Percentiles rank a stretch among this genome's conserved stretches.
These are phyloP conservation scores for Phodopus roborovskii DNA, from an alignment of 2,113 vertebrate genomes.

Conservation along the genomic window DNA sequence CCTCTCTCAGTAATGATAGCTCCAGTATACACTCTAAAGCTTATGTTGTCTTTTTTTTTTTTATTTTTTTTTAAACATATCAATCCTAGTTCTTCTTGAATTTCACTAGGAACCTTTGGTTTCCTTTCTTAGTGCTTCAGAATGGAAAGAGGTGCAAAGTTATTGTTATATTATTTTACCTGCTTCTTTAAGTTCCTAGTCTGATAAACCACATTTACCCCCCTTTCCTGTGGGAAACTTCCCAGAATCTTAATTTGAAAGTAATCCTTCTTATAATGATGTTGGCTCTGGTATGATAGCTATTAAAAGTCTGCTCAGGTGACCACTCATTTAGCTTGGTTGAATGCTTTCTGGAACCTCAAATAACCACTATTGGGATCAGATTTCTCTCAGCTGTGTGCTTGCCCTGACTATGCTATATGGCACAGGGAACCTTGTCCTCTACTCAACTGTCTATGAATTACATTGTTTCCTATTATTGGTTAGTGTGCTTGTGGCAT, in stretches of 20 bases:
- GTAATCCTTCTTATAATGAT: neutral
- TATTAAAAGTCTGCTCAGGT: neutral
- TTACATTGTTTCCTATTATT: neutral
- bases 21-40: neutral
- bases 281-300: neutral
- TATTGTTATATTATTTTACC: neutral
- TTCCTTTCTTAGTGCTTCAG: neutral
- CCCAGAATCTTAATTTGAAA: neutral
- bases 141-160: neutral
- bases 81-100: neutral
- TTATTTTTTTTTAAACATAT: no score
- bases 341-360: neutral
- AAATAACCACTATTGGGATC: neutral
- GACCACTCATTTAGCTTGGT: neutral
- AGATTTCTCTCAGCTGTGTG: neutral
- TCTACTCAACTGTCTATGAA: neutral
- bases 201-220: neutral
- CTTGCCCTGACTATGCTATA: neutral
- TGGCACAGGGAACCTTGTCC: neutral
- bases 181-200: neutral
- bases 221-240: neutral
- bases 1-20: neutral
- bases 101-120: neutral
- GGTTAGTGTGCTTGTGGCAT: neutral
- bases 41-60: neutral